Percentiles rank a stretch among this genome's conserved stretches.
Evolutionary conservation across 2,888 invertebrate genomes (phyloP).

Genomic region (Slavum lentiscoides): DNA sequence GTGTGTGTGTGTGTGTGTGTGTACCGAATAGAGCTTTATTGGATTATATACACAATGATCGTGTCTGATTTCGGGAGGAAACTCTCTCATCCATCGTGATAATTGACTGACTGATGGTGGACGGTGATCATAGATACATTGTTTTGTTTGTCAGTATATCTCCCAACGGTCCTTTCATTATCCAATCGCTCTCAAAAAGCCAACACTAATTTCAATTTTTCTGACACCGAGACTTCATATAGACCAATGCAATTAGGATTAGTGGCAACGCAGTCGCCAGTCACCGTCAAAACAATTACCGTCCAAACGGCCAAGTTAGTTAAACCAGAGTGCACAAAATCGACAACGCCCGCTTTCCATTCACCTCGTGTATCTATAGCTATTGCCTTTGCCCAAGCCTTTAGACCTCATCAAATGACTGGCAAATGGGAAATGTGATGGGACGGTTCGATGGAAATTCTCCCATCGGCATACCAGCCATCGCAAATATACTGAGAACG

Average conservation of each 20-base stretch:
- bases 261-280: not conserved
- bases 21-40: not conserved
- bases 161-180: not conserved
- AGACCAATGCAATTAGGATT: constrained; percentile 4
- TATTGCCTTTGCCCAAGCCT: not conserved
- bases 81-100: not conserved
- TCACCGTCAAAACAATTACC: not conserved
- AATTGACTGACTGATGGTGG: not conserved
- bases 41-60: not conserved
- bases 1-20: not conserved
- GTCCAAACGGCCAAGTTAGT: not conserved
- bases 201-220: constrained; percentile 4
- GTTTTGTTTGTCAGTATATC: not conserved
- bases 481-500: not conserved
- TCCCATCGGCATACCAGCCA: not conserved
- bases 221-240: not conserved
- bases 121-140: not conserved
- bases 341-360: not conserved
- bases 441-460: not conserved
- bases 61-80: not conserved
- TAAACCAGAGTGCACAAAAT: not conserved
- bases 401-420: not conserved
- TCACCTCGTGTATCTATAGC: not conserved
- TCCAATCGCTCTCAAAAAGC: not conserved
- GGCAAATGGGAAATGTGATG: not conserved